phyloP scores from a whole-genome alignment of 2,797 vertebrate species.

The Potorous gilbertii region DNA sequence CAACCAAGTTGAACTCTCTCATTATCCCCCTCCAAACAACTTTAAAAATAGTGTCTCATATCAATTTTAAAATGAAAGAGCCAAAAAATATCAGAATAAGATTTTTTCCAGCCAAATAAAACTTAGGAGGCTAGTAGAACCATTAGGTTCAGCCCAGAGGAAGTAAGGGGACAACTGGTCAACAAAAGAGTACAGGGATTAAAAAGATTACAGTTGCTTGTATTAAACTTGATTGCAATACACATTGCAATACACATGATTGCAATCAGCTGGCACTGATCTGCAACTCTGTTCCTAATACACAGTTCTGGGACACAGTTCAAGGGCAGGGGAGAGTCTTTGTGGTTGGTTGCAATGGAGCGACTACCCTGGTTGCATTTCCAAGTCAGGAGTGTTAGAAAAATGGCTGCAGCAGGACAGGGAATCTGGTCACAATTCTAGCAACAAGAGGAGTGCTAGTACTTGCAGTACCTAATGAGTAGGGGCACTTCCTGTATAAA shows the following conservation, averaged over 20 bases:
- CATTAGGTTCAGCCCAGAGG: background rate
- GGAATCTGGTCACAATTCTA: background rate
- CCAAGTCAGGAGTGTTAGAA: background rate
- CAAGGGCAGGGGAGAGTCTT: background rate
- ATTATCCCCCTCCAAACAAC: background rate
- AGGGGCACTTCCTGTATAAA: background rate
- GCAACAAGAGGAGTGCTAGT: background rate
- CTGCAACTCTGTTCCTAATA: background rate
- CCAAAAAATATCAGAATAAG: background rate
- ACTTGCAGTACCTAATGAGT: background rate
- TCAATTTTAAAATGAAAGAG: background rate
- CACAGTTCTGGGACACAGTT: background rate
- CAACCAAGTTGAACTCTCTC: background rate
- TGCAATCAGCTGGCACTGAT: background rate
- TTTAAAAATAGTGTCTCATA: background rate
- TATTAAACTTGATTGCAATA: background rate
- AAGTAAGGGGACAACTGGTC: background rate
- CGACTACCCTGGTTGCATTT: background rate
- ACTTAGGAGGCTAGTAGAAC: background rate
- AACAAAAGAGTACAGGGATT: background rate
- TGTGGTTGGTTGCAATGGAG: background rate
- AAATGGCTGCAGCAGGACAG: background rate
- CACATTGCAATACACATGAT: too few relatives aligned
- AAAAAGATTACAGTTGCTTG: background rate
- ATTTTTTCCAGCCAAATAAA: background rate